phyloP scores from a whole-genome alignment of 1,140 invertebrate species.

The Archegozetes longisetosus region DNA sequence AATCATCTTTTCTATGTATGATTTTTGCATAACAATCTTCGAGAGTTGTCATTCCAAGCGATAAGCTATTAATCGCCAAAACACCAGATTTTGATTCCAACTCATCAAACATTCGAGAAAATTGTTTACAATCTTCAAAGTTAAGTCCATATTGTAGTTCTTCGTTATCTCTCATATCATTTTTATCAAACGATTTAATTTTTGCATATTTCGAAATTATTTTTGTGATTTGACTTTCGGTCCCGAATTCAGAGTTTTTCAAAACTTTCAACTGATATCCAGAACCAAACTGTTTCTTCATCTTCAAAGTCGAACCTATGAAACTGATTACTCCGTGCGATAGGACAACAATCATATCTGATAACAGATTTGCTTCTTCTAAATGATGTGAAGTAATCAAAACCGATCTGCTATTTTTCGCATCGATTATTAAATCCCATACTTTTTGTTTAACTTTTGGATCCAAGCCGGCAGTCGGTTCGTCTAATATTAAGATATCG shows the following conservation, averaged over 20 bases:
- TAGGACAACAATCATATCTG: constrained; percentile 25
- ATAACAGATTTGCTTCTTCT: constrained; percentile 27
- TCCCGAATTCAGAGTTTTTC: background rate
- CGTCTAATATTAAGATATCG: constrained; percentile 30
- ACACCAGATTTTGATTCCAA: background rate
- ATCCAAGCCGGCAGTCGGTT: constrained; percentile 34
- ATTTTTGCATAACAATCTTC: background rate
- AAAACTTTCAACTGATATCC: constrained; percentile 5
- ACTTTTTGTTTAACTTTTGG: constrained; percentile 30
- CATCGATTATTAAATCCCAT: constrained; percentile 41
- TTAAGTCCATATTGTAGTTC: background rate
- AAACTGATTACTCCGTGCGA: constrained; percentile 15
- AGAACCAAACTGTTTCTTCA: constrained; percentile 18
- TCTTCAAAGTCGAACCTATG: background rate
- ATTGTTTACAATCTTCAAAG: background rate
- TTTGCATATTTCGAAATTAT: background rate
- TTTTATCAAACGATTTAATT: background rate
- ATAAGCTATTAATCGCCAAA: background rate
- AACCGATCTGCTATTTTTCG: constrained; percentile 40
- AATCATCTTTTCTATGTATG: no score
- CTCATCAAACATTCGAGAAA: background rate
- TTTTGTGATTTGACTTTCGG: background rate
- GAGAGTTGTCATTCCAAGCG: background rate
- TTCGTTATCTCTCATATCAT: background rate
- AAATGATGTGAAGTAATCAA: constrained; percentile 26